phyloP scores from a whole-genome alignment of 1,140 invertebrate genomes.

The Drosophila kohkoa region DNA sequence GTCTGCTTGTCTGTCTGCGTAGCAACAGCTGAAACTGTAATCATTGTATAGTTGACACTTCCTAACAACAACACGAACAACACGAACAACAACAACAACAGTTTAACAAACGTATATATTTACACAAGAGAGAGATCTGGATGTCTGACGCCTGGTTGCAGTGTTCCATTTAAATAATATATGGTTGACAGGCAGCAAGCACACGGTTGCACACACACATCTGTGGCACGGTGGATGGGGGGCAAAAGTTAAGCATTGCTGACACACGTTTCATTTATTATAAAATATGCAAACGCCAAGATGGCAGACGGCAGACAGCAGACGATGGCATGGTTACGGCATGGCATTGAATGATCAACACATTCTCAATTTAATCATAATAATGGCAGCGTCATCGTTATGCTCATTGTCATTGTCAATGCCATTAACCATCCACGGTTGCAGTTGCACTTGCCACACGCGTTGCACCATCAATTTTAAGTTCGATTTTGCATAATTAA shows the following conservation, averaged over 20 bases:
- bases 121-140: slow-evolving; percentile 22
- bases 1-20: background rate
- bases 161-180: slow-evolving; percentile 74
- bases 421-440: slow-evolving; percentile 5
- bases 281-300: slow-evolving; percentile 72
- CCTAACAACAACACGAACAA: slow-evolving; percentile 20
- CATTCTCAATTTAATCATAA: slow-evolving; percentile 69
- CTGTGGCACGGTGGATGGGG: background rate
- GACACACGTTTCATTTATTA: slow-evolving; percentile 81
- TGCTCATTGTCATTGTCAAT: slow-evolving; percentile 17
- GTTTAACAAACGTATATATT: slow-evolving; percentile 37
- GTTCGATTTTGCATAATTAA: slow-evolving; percentile 67
- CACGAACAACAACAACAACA: slow-evolving; percentile 42
- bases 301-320: background rate
- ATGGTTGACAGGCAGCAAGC: slow-evolving; percentile 30
- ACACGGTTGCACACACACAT: slow-evolving; percentile 33
- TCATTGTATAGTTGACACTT: slow-evolving; percentile 54
- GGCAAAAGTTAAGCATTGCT: slow-evolving; percentile 74
- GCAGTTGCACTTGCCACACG: slow-evolving; percentile 19
- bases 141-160: slow-evolving; percentile 53
- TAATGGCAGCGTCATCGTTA: slow-evolving; percentile 60
- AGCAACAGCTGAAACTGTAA: slow-evolving; percentile 38
- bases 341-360: slow-evolving; percentile 59
- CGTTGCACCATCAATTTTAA: slow-evolving; percentile 30
- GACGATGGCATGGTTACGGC: background rate